phyloP scores from a whole-genome alignment of 2,888 invertebrate species.

The Macrophya annulata region DNA sequence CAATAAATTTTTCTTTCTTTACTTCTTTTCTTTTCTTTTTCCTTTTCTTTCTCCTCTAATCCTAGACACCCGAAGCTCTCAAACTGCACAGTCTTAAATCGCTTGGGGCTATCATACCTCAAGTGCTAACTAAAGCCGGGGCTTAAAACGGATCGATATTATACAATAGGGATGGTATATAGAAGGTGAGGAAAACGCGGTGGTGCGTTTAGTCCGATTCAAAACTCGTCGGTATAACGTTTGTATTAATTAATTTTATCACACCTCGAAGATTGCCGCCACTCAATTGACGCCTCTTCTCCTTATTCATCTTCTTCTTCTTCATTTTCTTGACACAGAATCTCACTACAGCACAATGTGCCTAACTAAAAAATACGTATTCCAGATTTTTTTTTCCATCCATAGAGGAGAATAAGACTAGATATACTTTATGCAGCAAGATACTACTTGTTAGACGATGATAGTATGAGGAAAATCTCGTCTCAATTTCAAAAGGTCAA shows the following conservation, averaged over 20 bases:
- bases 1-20: background rate
- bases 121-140: constrained; percentile 45
- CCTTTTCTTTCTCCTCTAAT: background rate
- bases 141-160: constrained; percentile 37
- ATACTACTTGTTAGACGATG: background rate
- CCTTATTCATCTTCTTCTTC: background rate
- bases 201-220: constrained; percentile 20
- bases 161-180: background rate
- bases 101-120: constrained; percentile 3
- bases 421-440: background rate
- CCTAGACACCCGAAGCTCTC: background rate
- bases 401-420: background rate
- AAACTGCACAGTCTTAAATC: constrained; percentile 4
- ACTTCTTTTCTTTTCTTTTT: background rate
- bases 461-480: background rate
- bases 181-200: constrained; percentile 8
- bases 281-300: background rate
- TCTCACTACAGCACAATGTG: background rate
- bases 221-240: background rate
- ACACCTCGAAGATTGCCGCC: background rate
- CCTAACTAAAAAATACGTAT: no score
- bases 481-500: constrained; percentile 40
- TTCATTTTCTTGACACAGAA: background rate
- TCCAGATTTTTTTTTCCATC: no score
- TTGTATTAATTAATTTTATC: constrained; percentile 45